phyloP scores from a whole-genome alignment of 2,888 invertebrate genomes.

The Tinea pellionella region DNA sequence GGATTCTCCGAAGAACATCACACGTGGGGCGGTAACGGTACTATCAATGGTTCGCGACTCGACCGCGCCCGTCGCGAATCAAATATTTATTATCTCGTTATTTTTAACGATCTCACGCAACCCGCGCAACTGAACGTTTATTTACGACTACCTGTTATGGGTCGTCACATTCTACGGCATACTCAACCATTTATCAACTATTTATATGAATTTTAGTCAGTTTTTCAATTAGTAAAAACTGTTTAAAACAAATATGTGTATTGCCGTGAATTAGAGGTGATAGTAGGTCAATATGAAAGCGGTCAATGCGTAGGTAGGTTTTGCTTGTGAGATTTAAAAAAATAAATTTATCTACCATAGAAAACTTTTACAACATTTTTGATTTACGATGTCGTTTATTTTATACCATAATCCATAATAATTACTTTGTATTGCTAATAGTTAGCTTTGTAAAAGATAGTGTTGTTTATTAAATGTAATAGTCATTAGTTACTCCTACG shows the following conservation, averaged over 20 bases:
- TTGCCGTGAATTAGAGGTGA: background rate
- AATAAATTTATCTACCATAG: background rate
- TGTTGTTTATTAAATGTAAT: background rate
- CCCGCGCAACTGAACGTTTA: conserved; percentile 20
- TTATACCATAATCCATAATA: background rate
- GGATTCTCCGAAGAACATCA: conserved; percentile 2
- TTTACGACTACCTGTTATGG: conserved; percentile 20
- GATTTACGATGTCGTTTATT: background rate
- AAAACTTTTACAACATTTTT: background rate
- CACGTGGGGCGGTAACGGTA: conserved; percentile 16
- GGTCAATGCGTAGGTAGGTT: conserved; percentile 1
- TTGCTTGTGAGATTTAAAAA: background rate
- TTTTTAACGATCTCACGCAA: conserved; percentile 30
- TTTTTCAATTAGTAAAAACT: conserved; percentile 4
- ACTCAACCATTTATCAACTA: background rate
- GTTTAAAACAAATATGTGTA: conserved; percentile 4
- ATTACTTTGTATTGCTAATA: background rate
- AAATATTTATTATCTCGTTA: conserved; percentile 32
- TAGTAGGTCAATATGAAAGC: conserved; percentile 9
- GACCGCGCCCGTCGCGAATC: conserved; percentile 21
- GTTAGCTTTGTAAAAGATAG: background rate
- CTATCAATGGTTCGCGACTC: conserved; percentile 1
- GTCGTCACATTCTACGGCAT: conserved; percentile 1
- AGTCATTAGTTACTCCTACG: background rate
- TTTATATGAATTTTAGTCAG: background rate